phyloP scores from a whole-genome alignment of 2,797 vertebrate species.

The Tokudaia tokunoshimensis region DNA sequence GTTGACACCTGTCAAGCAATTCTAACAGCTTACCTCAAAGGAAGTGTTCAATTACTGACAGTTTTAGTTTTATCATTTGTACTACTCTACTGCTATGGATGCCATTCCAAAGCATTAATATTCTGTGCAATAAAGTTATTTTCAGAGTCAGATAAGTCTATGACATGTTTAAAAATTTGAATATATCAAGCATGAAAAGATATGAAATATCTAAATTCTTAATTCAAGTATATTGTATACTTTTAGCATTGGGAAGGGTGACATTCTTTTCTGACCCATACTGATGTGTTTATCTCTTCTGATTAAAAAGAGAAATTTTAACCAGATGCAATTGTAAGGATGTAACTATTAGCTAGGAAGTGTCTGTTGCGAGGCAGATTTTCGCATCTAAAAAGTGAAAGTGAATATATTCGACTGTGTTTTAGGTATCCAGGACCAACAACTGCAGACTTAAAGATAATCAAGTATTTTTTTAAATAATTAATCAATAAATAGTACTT shows the following conservation, averaged over 20 bases:
- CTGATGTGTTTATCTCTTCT: constrained; percentile 71
- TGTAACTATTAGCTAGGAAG: constrained; percentile 60
- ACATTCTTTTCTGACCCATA: constrained; percentile 60
- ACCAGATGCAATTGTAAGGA: constrained; percentile 44
- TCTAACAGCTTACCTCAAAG: constrained; percentile 58
- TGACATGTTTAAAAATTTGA: not conserved
- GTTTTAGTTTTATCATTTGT: constrained; percentile 47
- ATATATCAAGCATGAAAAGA: constrained; percentile 54
- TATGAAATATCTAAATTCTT: constrained; percentile 56
- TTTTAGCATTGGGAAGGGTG: constrained; percentile 47
- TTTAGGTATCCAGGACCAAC: constrained; percentile 56
- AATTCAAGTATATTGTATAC: constrained; percentile 49
- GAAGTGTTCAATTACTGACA: not conserved
- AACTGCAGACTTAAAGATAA: constrained; percentile 55
- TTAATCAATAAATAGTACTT: constrained; percentile 61
- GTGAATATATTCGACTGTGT: constrained; percentile 44
- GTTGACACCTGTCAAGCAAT: constrained; percentile 34
- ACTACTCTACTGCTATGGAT: constrained; percentile 49
- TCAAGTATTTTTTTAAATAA: constrained; percentile 31
- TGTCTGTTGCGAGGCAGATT: constrained; percentile 63
- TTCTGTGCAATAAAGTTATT: not conserved
- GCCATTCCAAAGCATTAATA: constrained; percentile 43
- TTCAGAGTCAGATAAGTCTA: not conserved
- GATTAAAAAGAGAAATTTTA: constrained; percentile 72
- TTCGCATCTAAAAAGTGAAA: constrained; percentile 59